Percentiles rank a stretch among this genome's conserved stretches.
These are phyloP conservation scores for Gracilinanus agilis DNA, from an alignment of 2,113 vertebrate genomes.

Conservation along the genomic window DNA sequence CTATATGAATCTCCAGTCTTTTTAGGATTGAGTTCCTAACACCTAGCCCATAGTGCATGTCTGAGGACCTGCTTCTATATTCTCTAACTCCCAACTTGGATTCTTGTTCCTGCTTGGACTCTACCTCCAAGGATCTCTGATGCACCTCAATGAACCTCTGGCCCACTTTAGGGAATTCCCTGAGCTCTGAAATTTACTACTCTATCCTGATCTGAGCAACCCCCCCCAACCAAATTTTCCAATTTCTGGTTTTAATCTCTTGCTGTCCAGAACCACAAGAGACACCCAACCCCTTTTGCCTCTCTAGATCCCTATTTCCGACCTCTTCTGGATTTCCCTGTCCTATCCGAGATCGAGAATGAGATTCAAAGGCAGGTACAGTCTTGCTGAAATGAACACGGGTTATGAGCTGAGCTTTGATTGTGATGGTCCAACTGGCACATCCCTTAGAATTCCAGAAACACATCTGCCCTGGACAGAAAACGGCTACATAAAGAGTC, in stretches of 20 bases:
- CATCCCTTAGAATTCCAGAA: background rate
- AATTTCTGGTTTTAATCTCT: background rate
- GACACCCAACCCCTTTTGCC: background rate
- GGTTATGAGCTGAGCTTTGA: background rate
- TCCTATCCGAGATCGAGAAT: background rate
- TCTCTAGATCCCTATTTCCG: background rate
- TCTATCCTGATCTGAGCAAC: background rate
- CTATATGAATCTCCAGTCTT: background rate
- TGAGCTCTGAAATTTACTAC: no score
- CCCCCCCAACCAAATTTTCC: background rate
- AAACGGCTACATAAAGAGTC: background rate
- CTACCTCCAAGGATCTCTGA: no score
- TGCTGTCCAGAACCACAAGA: background rate
- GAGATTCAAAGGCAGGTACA: background rate
- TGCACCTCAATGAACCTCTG: no score
- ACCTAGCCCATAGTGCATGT: background rate
- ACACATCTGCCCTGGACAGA: background rate
- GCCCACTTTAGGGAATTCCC: no score
- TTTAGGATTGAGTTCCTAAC: background rate
- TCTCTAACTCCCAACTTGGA: no score
- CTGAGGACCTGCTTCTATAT: no score
- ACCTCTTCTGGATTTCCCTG: background rate
- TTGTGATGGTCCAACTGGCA: background rate
- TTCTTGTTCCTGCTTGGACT: no score
- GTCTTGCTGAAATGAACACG: background rate